Evolutionary conservation across 1,140 invertebrate genomes (phyloP).

Genomic region (Kradibia gibbosae): DNA sequence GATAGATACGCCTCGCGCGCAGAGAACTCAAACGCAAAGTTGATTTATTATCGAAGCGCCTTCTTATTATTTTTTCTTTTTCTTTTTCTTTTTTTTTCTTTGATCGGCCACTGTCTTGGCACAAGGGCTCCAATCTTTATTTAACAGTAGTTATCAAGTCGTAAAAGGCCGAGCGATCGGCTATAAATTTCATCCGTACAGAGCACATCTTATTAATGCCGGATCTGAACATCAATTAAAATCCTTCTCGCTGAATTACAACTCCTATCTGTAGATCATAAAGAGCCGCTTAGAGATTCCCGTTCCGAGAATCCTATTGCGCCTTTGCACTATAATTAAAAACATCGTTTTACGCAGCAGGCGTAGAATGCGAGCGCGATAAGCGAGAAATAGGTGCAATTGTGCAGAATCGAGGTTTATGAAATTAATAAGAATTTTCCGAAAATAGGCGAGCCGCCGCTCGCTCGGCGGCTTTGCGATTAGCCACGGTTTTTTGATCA

Average conservation of each 20-base stretch:
- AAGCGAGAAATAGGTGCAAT: too few species aligned
- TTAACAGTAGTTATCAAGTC: neutral
- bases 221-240: neutral
- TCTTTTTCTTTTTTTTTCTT: conserved; percentile 4
- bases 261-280: neutral
- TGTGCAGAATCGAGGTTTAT: too few species aligned
- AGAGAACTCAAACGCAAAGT: too few species aligned
- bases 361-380: too few species aligned
- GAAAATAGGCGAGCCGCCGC: too few species aligned
- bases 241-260: neutral
- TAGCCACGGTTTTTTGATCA: too few species aligned
- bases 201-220: neutral
- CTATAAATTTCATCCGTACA: neutral
- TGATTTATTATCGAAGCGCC: neutral
- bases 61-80: neutral
- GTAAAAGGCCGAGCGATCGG: neutral
- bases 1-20: too few species aligned
- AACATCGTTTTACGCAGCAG: too few species aligned
- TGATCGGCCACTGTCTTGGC: too few species aligned
- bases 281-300: neutral
- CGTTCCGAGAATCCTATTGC: neutral
- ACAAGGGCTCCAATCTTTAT: neutral
- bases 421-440: too few species aligned
- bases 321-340: too few species aligned
- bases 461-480: too few species aligned